A percentile compares a stretch with the other conserved stretches of the same genome.
phyloP scores from a whole-genome alignment of 2,113 vertebrate species.

The Puffinus mauretanicus region DNA sequence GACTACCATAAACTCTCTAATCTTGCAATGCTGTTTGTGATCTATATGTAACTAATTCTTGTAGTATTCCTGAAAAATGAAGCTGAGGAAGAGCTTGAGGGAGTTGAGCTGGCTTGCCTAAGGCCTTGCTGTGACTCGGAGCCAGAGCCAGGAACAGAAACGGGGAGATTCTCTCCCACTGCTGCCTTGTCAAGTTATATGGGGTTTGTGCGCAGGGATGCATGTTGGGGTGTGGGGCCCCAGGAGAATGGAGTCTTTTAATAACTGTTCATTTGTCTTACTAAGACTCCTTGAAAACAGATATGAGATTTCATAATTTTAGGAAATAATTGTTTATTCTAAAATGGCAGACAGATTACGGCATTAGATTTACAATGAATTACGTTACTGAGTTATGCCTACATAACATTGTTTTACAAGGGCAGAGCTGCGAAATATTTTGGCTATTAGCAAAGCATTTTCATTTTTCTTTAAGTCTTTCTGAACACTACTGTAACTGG shows the following conservation, averaged over 20 bases:
- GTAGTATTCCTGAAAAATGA: background rate
- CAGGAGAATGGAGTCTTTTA: background rate
- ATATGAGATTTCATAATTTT: constrained; percentile 61
- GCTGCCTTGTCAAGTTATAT: background rate
- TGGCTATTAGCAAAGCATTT: background rate
- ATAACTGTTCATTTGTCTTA: constrained; percentile 4
- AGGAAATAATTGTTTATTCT: constrained; percentile 71
- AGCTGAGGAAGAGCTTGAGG: background rate
- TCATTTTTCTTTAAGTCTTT: constrained; percentile 33
- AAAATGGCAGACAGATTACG: constrained; percentile 51
- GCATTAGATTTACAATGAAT: constrained; percentile 54
- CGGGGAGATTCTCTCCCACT: background rate
- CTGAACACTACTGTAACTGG: background rate
- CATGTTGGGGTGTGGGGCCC: background rate
- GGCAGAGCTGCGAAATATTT: constrained; percentile 22
- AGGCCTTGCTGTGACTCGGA: background rate
- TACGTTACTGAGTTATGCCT: constrained; percentile 35
- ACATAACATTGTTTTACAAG: background rate
- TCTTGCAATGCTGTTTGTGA: background rate
- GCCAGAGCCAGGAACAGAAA: background rate
- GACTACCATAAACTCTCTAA: background rate
- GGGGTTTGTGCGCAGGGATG: background rate
- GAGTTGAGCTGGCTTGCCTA: background rate
- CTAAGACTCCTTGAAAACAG: constrained; percentile 52
- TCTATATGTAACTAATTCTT: background rate